Evolutionary conservation across 2,888 invertebrate species (phyloP), one percentile per base, ranked within the genome.

Genomic region (Heliconius aoede): DNA sequence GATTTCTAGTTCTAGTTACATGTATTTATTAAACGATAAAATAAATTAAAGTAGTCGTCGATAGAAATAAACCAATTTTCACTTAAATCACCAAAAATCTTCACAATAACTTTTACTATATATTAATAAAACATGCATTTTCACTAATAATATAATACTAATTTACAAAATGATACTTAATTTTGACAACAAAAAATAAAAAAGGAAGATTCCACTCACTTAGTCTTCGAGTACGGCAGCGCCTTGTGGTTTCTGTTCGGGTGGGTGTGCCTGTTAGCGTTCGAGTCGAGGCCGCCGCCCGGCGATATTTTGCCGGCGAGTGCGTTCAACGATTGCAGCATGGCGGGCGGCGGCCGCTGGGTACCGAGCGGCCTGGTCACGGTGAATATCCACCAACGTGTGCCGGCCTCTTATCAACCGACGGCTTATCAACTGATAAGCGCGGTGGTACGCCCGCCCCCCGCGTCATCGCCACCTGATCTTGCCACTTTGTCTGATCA

Each of bases 241-340:
- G 91, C 69, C 90, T 94, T 94, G 89, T 94, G 92, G 87, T 94
- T 94, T 88, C 92, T 91, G 89, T 94, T 94, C 83, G 93, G 94
- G 86, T 89, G 95, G 88, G 90, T 89, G 94, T 88, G 95, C 86
- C 96, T 94, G 91, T 96, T 96, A 80, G 96, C 96, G 91, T 96
- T 96, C 82, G 96, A 94, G 91, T 96, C 96, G 87, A 95, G 94
- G 90, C 95, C 91, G 95, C 95, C 95, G 91, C 97, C 97, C 89
- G 98, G 97, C 91, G 98, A 97, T 91, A 98, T 97, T 94, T 98
- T 98, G 90, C 97, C 97, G 95, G 98, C 98, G 95, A 98, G 95
- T 91, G 97, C 96, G 95, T 97, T 97, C 93, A 98, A 95, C 85
- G 97, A 97, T 93, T 97, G 97, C 93, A 98, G 95, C 98, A 98